These are phyloP conservation scores for Nautilus pompilius DNA, from an alignment of 1,140 invertebrate genomes.

Conservation along the genomic window DNA sequence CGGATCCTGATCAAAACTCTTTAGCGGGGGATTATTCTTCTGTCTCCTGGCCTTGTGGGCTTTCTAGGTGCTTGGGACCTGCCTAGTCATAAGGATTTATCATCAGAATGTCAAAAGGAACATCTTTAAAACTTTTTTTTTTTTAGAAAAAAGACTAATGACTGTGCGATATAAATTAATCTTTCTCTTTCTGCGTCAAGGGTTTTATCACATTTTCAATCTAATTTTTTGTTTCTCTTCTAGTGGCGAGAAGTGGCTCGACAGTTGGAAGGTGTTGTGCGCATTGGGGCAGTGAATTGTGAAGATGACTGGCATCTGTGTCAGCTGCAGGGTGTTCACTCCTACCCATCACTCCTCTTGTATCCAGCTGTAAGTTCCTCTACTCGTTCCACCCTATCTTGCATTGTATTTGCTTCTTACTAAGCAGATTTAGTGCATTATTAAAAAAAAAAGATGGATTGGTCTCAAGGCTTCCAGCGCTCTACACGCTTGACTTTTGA, in stretches of 20 bases:
- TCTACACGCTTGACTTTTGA: no score
- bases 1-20: no score
- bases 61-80: no score
- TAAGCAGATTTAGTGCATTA: background rate
- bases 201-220: background rate
- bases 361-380: slow-evolving; percentile 56
- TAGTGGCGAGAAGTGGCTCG: slow-evolving; percentile 76
- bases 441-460: background rate
- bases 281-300: slow-evolving; percentile 79
- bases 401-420: background rate
- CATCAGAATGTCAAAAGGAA: no score
- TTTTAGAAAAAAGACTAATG: no score
- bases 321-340: slow-evolving; percentile 63
- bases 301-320: slow-evolving; percentile 73
- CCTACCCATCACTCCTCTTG: slow-evolving; percentile 70
- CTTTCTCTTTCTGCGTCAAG: background rate
- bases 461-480: no score
- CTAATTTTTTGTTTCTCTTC: slow-evolving; percentile 6
- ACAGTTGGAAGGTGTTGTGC: slow-evolving; percentile 68
- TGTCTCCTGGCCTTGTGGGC: no score
- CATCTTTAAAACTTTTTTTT: no score
- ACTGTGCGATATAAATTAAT: no score
- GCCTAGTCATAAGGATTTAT: no score
- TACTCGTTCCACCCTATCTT: no score
- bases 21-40: no score